Base-by-base conservation (phyloP, 1,140 invertebrate genomes). In the Conopomorpha cramerella region DNA sequence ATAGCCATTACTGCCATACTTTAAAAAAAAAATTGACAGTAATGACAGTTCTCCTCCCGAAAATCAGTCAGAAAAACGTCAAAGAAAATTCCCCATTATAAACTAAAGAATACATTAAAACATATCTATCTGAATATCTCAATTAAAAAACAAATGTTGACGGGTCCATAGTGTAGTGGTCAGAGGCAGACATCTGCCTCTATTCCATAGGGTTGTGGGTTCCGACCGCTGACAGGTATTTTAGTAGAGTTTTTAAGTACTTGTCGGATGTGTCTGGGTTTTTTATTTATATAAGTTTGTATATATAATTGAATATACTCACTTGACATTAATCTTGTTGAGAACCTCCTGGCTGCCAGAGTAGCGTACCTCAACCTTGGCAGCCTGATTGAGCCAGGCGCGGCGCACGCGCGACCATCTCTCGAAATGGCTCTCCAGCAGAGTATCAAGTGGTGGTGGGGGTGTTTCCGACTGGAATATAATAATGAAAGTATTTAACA, bases 271-370 rank as follows among this genome's bases (percentile, higher is more conserved):
- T 30, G 4, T 4, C 3, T 3, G 10, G 28, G 4, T 4, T 6
- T 4, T 33, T 18, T 33, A 14, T 3, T n/a, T 23, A 10, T 4
- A 10, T 10, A 4, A 23, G 19, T 10, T 23, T 6, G 19, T 23
- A 6, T 4, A 23, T 16, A 16, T 14, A 3, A 17, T 16, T 16
- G 8, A 23, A 30, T 3, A 36, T 32, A 72, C 65, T 65, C 58
- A 87, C 85, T 82, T 86, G 49, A 83, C 81, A 52, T 84, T 86
- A 46, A 87, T 86, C 14, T 77, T 80, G 35, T 81, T 79, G n/a
- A 90, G 76, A 39, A 86, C 71, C 29, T 77, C 61, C 38, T 82
- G 82, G 46, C 86, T 82, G 34, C 78, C 54, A 15, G 47, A 41
- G 52, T 86, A 90, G 14, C 87, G 65, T 18, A 78, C 72, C 58